Base-by-base conservation (phyloP, 2,888 invertebrate genomes). In the Idaea biselata region DNA sequence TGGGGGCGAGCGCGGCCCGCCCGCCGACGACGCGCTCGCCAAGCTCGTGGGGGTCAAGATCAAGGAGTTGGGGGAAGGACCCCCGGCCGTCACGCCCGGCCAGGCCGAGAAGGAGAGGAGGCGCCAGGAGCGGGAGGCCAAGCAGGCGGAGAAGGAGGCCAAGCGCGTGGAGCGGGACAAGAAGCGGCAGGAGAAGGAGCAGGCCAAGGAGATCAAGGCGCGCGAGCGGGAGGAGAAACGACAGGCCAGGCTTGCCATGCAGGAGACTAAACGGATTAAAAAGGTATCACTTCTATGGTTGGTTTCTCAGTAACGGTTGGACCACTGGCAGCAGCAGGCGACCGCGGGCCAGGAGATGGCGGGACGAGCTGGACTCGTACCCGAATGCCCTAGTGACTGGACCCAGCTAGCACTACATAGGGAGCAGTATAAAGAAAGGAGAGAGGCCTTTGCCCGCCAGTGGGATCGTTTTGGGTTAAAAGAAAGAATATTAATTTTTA, bases 81-180 rank as follows among this genome's bases (percentile, higher is more conserved):
- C 7, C 16, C 8, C 16, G 16, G 8, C 17, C 11, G 90, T 89
- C 11, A 44, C 44, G 14, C 44, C 44, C 11, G 14, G 44, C 6
- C 77, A 94, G 88, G 76, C 88, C 56, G 94, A 94, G 75, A 88
- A 93, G 60, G 94, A 94, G 65, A 93, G 93, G 74, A 93, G 93
- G 68, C 82, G 93, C 0, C 92, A 89, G 72, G 94, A 94, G 73
- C 86, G 88, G 16, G 93, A 94, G 79, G 90, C 90, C 18, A 91
- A 91, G 70, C 80, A 82, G 64, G 87, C 88, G 0, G 92, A 93
- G 58, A 94, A 94, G 55, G 93, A 93, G 74, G 91, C 92, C 16
- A 84, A 86, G 58, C 82, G 84, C 61, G 68, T 88, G 8, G 94
- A 94, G 60, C 81, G 93, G 1, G 69, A 93, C 60, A 92, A 91